Percentiles rank a stretch among this genome's conserved stretches.
These are phyloP conservation scores for Salmo trutta DNA, from an alignment of 2,797 vertebrate genomes.

Conservation along the genomic window DNA sequence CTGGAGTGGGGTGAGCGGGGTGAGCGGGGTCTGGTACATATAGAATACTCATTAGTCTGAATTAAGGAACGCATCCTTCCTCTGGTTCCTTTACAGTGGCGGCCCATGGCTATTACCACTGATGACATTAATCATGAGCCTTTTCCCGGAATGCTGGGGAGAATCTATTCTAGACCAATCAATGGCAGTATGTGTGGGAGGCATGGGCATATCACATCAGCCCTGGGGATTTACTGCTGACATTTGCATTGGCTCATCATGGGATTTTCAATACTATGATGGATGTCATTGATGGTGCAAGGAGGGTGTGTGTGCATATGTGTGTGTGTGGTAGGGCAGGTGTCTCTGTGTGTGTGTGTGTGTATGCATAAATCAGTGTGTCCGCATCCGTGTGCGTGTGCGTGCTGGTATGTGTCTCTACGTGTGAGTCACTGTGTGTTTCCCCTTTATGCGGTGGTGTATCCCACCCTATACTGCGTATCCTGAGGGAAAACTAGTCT, in stretches of 20 bases:
- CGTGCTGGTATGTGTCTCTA: background rate
- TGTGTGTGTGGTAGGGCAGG: background rate
- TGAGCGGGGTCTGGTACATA: background rate
- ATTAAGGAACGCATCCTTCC: conserved; percentile 18
- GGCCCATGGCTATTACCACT: conserved; percentile 5
- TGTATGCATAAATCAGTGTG: conserved; percentile 7
- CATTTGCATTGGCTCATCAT: conserved; percentile 46
- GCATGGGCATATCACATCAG: conserved; percentile 22
- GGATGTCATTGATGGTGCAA: conserved; percentile 21
- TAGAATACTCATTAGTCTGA: background rate
- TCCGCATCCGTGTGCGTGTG: background rate
- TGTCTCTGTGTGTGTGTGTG: conserved; percentile 1
- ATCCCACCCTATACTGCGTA: background rate
- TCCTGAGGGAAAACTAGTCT: background rate
- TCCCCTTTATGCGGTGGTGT: background rate
- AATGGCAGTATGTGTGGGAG: conserved; percentile 30
- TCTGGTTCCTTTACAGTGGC: background rate
- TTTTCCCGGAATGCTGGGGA: conserved; percentile 39
- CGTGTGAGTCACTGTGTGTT: background rate
- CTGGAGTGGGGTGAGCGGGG: background rate
- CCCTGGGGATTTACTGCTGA: conserved; percentile 28
- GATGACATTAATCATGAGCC: conserved; percentile 43
- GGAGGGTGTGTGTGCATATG: background rate
- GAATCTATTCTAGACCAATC: conserved; percentile 34
- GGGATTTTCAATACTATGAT: conserved; percentile 44